Base-by-base conservation (phyloP, 2,113 vertebrate genomes). In the Jacana jacana region DNA sequence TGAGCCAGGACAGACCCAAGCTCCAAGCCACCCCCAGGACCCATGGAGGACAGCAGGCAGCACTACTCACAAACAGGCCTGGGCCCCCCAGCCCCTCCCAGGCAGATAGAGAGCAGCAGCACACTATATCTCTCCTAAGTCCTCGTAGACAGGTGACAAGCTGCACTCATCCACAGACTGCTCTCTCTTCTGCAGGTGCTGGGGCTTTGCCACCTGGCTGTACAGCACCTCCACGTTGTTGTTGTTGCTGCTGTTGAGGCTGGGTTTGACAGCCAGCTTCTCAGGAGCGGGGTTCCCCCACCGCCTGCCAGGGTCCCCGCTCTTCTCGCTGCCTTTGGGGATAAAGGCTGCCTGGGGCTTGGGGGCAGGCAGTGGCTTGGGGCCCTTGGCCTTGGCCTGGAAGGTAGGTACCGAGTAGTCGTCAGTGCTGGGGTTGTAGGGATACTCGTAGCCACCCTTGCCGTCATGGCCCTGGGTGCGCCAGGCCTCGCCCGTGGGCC, bases 361-460 rank as follows among this genome's bases (percentile, higher is more conserved):
- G 49, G 99, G 99, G 27, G 98, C 98, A 1, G 98, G 98, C 51
- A 97, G 12, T 0, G 99, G 99, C 89, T 98, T 99, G 68, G 98
- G 98, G 93, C 95, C 97, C 83, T 98, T 78, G 86, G 96, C 84
- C 46, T 95, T 97, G 81, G 64, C 75, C 1, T 84, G 91, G 83
- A 97, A 94, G 49, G 96, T 33, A 4, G 97, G 98, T 20, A 98
- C 98, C 0, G 98, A 94, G 49, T 98, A 97, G 91, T 99, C 95
- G 9, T 99, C 97, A 2, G 95, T 97, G 68, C 93, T 92, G 48
- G 98, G 90, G 81, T 97, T 96, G 77, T 98, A 99, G 4, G 98
- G 97, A 25, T 98, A 96, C 78, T 98, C 98, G 0, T 98, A 98
- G 88, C 98, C 97, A 0, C 90, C 78, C 28, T 80, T 81, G 69